phyloP scores from a whole-genome alignment of 2,888 invertebrate species.

The Phaedon cochleariae region DNA sequence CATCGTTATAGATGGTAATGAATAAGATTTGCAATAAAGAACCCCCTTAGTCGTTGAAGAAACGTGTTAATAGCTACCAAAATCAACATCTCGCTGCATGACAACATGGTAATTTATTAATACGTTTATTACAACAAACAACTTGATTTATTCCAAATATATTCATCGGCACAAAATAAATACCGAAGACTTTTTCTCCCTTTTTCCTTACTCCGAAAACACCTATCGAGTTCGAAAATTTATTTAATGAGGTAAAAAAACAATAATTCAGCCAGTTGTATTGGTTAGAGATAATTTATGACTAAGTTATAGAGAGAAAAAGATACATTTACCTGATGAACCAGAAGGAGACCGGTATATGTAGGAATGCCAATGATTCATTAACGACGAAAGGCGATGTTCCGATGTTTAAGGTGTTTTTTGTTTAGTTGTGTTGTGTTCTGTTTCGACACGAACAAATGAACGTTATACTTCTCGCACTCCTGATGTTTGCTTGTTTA shows the following conservation, averaged over 20 bases:
- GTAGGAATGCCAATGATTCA: conserved; percentile 62
- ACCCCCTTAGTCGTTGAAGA: neutral
- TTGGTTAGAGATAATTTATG: conserved; percentile 60
- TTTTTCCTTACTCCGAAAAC: conserved; percentile 56
- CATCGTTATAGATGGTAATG: no score
- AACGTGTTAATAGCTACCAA: conserved; percentile 26
- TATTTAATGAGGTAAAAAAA: conserved; percentile 62
- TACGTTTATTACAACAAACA: conserved; percentile 58
- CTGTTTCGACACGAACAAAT: conserved; percentile 61
- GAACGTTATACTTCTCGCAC: conserved; percentile 61
- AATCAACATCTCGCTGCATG: conserved; percentile 28
- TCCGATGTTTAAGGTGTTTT: conserved; percentile 59
- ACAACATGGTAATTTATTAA: conserved; percentile 51
- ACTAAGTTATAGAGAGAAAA: conserved; percentile 42
- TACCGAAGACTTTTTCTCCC: conserved; percentile 54
- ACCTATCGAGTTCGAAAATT: conserved; percentile 61
- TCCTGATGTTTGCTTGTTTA: conserved; percentile 56
- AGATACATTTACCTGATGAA: conserved; percentile 21
- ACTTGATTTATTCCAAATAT: conserved; percentile 58
- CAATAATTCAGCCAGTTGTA: conserved; percentile 60
- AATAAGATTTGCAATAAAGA: neutral
- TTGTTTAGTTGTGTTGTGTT: conserved; percentile 58
- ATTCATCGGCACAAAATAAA: conserved; percentile 58
- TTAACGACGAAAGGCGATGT: conserved; percentile 62
- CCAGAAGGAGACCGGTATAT: conserved; percentile 42